Conservation (phyloP, 2,113 vertebrate species). For the Pseudopipra pipra region DNA sequence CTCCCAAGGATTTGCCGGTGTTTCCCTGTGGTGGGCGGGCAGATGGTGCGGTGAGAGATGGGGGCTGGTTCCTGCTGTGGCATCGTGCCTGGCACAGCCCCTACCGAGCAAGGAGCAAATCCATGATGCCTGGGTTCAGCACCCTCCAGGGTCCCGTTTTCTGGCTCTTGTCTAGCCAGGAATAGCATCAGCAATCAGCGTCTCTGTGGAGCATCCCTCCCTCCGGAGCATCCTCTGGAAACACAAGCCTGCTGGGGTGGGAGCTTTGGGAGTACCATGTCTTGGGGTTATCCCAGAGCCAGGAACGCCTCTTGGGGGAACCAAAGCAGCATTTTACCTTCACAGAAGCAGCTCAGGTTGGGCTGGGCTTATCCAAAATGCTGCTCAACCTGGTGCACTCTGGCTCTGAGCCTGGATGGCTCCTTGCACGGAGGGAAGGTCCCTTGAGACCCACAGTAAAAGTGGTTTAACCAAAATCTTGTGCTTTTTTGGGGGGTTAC, state of each 20-base stretch:
- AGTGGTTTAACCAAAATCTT: background rate
- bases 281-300: background rate
- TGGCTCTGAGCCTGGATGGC: rapidly evolving
- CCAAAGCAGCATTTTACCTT: background rate
- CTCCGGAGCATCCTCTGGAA: background rate
- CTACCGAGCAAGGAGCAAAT: background rate
- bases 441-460: background rate
- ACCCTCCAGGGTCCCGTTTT: background rate
- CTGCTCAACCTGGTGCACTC: background rate
- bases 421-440: rapidly evolving
- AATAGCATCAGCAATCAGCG: rapidly evolving
- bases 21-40: rapidly evolving
- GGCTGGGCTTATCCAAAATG: background rate
- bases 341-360: background rate
- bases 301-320: background rate
- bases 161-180: background rate
- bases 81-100: background rate
- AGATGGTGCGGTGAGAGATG: background rate
- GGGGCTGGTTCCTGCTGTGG: background rate
- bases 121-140: background rate
- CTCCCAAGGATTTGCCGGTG: rapidly evolving
- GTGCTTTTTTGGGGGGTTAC: background rate
- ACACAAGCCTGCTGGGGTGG: rapidly evolving
- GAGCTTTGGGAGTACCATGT: background rate
- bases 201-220: background rate